Percentiles rank a stretch among this genome's conserved stretches.
Conservation (phyloP, 2,113 vertebrate genomes). For the Lepus americanus region DNA sequence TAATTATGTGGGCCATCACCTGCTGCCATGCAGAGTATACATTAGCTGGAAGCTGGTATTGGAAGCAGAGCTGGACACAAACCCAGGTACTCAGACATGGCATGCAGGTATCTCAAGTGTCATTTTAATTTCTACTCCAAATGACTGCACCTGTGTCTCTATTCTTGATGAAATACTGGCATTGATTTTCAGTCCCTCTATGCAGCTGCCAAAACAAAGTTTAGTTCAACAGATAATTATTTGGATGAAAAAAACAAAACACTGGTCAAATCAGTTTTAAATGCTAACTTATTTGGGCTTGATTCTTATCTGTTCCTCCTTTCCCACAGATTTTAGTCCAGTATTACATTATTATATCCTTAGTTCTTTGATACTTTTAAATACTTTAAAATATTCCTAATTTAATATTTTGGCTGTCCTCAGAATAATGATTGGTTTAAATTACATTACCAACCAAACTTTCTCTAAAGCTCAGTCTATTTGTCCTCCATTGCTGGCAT, state of each 20-base stretch:
- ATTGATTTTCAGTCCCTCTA: neutral
- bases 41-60: too few species aligned
- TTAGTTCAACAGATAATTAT: neutral
- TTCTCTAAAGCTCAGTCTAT: neutral
- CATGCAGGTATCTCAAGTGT: too few species aligned
- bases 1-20: too few species aligned
- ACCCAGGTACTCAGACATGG: too few species aligned
- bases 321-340: neutral
- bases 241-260: neutral
- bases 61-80: too few species aligned
- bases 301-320: neutral
- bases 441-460: neutral
- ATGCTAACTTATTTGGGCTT: neutral
- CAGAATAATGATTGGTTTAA: neutral
- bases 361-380: constrained; percentile 1
- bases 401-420: neutral
- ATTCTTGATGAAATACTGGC: neutral
- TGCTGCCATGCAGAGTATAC: too few species aligned
- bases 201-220: neutral
- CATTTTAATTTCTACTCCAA: too few species aligned
- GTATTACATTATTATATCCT: neutral
- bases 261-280: neutral
- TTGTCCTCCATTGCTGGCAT: neutral
- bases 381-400: neutral
- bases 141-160: too few species aligned